These are phyloP conservation scores for Macrobrachium rosenbergii DNA, from an alignment of 1,140 invertebrate genomes.

Conservation along the genomic window DNA sequence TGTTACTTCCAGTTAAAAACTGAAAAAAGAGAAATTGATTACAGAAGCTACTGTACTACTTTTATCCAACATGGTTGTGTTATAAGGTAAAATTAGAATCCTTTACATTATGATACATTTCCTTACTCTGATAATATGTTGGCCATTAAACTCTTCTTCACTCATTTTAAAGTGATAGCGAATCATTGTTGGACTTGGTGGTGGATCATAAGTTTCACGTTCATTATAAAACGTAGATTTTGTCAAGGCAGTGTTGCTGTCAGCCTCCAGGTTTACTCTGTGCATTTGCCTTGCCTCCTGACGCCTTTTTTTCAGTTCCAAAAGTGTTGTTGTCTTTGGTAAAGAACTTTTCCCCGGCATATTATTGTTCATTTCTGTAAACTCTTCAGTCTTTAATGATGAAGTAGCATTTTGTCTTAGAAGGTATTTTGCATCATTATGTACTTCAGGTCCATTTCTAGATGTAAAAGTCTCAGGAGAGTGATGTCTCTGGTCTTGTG, in stretches of 20 bases:
- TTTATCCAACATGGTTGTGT: neutral
- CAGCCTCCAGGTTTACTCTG: neutral
- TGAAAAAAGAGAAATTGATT: neutral
- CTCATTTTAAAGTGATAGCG: slow-evolving; percentile 49
- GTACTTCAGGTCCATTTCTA: too few species aligned
- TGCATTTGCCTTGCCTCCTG: slow-evolving; percentile 4
- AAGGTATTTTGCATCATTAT: too few species aligned
- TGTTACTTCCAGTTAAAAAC: too few species aligned
- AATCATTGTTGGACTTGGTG: slow-evolving; percentile 38
- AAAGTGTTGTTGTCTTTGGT: slow-evolving; percentile 19
- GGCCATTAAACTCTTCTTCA: slow-evolving; percentile 1
- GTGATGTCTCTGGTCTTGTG: too few species aligned
- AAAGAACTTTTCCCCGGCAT: neutral
- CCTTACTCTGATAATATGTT: slow-evolving; percentile 31
- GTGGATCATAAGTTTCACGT: slow-evolving; percentile 13
- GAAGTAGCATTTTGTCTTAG: too few species aligned
- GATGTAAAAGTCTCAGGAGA: too few species aligned
- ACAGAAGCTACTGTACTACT: neutral
- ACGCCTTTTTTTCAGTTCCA: slow-evolving; percentile 39
- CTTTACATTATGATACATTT: slow-evolving; percentile 48
- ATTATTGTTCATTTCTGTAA: too few species aligned
- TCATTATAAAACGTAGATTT: slow-evolving; percentile 16
- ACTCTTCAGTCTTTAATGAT: too few species aligned
- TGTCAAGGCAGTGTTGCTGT: too few species aligned
- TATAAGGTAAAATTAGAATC: neutral